phyloP scores from a whole-genome alignment of 1,140 invertebrate genomes.

The Drosophila aff. region DNA sequence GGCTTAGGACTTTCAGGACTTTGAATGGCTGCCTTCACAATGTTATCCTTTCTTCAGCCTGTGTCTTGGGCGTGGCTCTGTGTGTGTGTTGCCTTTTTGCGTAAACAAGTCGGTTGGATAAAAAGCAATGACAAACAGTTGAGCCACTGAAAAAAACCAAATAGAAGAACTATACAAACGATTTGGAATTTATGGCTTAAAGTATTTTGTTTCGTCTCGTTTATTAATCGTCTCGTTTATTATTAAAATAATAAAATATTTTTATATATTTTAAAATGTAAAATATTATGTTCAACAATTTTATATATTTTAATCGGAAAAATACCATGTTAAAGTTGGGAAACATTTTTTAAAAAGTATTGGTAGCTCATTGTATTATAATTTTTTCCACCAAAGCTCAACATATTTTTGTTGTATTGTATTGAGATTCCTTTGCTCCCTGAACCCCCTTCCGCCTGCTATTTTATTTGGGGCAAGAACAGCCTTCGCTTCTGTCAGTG shows the following conservation, averaged over 20 bases:
- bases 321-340: too few species aligned
- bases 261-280: not conserved
- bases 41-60: constrained; percentile 69
- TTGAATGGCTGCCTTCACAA: constrained; percentile 74
- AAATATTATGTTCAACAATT: not conserved
- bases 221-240: too few species aligned
- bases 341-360: not conserved
- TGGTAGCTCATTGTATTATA: not conserved
- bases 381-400: too few species aligned
- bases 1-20: constrained; percentile 79
- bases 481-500: constrained; percentile 18
- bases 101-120: constrained; percentile 76
- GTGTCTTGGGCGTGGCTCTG: constrained; percentile 11
- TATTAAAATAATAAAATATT: not conserved
- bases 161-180: not conserved
- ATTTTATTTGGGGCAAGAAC: not conserved
- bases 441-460: not conserved
- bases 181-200: not conserved
- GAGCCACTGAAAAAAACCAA: constrained; percentile 7
- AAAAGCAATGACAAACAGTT: constrained; percentile 50
- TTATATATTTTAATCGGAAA: not conserved
- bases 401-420: not conserved
- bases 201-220: not conserved
- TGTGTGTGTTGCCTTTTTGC: constrained; percentile 42
- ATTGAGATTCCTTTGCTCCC: not conserved